Evolutionary conservation across 2,113 vertebrate species (phyloP).

Genomic region (Romanogobio albipinnatus): DNA sequence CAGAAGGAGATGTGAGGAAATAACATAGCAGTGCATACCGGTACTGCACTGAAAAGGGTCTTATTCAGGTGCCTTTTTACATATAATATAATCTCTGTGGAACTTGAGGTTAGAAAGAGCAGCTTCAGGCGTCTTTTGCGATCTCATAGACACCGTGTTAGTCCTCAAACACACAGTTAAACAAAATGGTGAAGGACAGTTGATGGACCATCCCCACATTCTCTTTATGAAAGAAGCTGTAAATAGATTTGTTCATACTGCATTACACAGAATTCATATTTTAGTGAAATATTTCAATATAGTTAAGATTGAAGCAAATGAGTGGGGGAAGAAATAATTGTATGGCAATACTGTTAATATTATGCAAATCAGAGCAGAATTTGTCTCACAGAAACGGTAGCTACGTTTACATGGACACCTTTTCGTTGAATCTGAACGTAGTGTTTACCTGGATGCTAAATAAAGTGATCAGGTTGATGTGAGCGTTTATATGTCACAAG

Average conservation of each 20-base stretch:
- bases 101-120: not conserved
- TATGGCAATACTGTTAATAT: no score
- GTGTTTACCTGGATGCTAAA: no score
- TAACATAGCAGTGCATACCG: no score
- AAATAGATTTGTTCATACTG: not conserved
- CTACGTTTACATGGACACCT: no score
- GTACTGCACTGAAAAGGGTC: not conserved
- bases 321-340: no score
- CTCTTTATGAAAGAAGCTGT: not conserved
- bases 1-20: constrained; percentile 54
- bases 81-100: not conserved
- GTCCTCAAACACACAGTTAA: not conserved
- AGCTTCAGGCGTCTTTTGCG: not conserved
- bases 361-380: not conserved
- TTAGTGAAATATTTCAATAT: not conserved
- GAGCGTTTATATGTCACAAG: no score
- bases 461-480: no score
- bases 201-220: constrained; percentile 19
- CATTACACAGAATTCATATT: not conserved
- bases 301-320: no score
- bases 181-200: constrained; percentile 18
- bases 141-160: not conserved
- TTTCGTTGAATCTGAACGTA: no score
- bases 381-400: not conserved
- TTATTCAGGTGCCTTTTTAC: constrained; percentile 20